These are phyloP conservation scores for Lepidostoma basale DNA, from an alignment of 1,140 invertebrate species.

Conservation along the genomic window DNA sequence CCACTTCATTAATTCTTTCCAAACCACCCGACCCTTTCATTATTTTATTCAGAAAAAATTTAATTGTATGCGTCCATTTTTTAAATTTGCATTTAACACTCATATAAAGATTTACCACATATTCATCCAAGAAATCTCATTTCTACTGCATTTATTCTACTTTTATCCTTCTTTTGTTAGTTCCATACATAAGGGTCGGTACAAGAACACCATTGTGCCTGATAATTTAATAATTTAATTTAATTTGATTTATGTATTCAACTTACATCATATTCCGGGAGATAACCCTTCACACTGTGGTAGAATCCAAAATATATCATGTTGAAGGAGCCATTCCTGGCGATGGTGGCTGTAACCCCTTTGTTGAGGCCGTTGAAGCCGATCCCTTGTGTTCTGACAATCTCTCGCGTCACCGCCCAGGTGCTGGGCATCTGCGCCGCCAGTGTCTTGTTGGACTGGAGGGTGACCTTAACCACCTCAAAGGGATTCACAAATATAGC, in stretches of 20 bases:
- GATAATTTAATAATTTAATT: neutral
- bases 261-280: constrained; percentile 71
- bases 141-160: too few relatives aligned
- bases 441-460: constrained; percentile 71
- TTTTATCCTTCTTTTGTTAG: too few relatives aligned
- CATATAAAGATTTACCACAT: too few relatives aligned
- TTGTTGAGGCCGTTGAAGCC: constrained; percentile 83
- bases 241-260: constrained; percentile 12
- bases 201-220: too few relatives aligned
- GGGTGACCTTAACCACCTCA: constrained; percentile 91
- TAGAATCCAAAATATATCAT: constrained; percentile 95
- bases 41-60: too few relatives aligned
- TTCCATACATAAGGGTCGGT: too few relatives aligned
- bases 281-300: constrained; percentile 82
- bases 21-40: too few relatives aligned
- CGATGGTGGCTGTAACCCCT: constrained; percentile 86
- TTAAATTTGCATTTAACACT: too few relatives aligned
- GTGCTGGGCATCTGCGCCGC: constrained; percentile 72
- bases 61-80: too few relatives aligned
- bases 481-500: constrained; percentile 91
- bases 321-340: constrained; percentile 88
- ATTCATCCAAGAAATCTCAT: too few relatives aligned
- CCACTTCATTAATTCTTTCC: too few relatives aligned
- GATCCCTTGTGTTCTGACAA: constrained; percentile 75
- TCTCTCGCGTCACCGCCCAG: constrained; percentile 77